Evolutionary conservation across 2,113 vertebrate genomes (phyloP).

Genomic region (Leptocoma aspasia): DNA sequence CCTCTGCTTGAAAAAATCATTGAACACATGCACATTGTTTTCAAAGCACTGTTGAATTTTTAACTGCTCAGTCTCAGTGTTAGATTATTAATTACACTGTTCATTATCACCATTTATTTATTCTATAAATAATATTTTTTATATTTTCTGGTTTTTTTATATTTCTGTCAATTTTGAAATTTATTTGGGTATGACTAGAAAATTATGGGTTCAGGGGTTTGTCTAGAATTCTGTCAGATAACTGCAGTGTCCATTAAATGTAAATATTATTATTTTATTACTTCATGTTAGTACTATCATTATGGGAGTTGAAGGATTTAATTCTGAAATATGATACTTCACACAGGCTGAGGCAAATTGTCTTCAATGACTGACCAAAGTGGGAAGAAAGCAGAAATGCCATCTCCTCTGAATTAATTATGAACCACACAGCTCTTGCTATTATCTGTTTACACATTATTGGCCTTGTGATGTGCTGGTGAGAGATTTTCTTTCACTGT

Average conservation of each 20-base stretch:
- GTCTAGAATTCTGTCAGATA: background rate
- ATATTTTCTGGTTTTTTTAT: background rate
- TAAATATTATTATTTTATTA: background rate
- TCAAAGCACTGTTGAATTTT: background rate
- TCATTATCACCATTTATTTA: background rate
- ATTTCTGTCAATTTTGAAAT: background rate
- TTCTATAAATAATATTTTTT: background rate
- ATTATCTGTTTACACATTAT: conserved; percentile 54
- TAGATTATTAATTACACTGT: background rate
- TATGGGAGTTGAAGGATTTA: background rate
- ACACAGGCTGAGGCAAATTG: background rate
- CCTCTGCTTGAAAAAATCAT: background rate
- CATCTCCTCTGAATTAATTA: conserved; percentile 58
- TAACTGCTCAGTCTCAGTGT: rapidly evolving
- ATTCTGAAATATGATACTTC: background rate
- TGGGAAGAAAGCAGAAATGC: conserved; percentile 18
- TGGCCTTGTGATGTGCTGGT: conserved; percentile 46
- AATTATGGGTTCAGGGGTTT: background rate
- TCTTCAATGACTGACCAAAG: conserved; percentile 6
- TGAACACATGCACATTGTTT: background rate
- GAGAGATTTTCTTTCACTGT: conserved; percentile 53
- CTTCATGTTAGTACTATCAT: background rate
- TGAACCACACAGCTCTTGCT: conserved; percentile 32
- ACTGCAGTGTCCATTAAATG: background rate
- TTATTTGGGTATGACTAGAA: background rate